Percentiles rank a stretch among this genome's conserved stretches.
phyloP scores from a whole-genome alignment of 2,797 vertebrate genomes.

The Halcyon leucocephala region DNA sequence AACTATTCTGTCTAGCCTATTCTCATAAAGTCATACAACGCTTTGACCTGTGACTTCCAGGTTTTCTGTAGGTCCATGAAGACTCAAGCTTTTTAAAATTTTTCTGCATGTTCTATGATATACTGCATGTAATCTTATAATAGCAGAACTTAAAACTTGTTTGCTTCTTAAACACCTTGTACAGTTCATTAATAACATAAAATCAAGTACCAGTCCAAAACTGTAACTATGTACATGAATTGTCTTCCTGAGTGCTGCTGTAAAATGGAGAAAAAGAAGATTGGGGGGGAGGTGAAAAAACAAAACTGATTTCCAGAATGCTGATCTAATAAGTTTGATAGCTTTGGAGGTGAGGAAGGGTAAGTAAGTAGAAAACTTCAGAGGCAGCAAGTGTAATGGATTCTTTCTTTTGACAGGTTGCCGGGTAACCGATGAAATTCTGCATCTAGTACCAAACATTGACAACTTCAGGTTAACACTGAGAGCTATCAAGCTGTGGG shows the following conservation, averaged over 20 bases:
- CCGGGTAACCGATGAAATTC: constrained; percentile 92
- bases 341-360: background rate
- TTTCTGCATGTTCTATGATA: accelerated
- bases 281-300: too few relatives aligned
- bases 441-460: constrained; percentile 90
- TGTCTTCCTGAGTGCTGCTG: background rate
- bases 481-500: constrained; percentile 94
- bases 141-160: background rate
- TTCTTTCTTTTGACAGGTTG: constrained; percentile 82
- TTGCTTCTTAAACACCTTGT: background rate
- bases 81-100: background rate
- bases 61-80: background rate
- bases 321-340: background rate
- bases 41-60: background rate
- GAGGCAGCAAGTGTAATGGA: background rate
- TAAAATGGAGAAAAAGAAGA: background rate
- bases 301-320: background rate
- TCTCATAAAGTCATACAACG: background rate
- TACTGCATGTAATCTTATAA: background rate
- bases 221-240: background rate
- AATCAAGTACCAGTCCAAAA: background rate
- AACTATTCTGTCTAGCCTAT: background rate
- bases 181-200: background rate
- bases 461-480: constrained; percentile 91
- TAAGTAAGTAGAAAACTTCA: background rate